Evolutionary conservation across 2,888 invertebrate genomes (phyloP).

Genomic region (Tetranychus piercei): DNA sequence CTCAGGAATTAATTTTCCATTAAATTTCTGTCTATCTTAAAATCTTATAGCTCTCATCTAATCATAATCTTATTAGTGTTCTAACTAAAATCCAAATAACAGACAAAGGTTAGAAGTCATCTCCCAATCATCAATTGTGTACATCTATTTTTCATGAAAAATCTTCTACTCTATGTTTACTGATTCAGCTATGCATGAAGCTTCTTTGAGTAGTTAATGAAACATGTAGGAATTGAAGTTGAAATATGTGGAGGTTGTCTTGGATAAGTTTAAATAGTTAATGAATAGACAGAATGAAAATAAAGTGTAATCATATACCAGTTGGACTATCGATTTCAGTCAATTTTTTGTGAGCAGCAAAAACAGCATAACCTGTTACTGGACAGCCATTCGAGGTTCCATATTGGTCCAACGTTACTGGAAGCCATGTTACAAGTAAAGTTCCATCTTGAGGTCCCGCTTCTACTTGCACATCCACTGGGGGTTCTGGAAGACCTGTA

Average conservation of each 20-base stretch:
- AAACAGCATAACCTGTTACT: conserved; percentile 90
- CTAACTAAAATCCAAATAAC: too few species aligned
- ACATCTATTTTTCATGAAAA: too few species aligned
- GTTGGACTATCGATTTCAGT: conserved; percentile 81
- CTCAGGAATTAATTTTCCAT: too few species aligned
- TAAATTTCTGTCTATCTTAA: too few species aligned
- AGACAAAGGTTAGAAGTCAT: too few species aligned
- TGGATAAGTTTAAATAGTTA: too few species aligned
- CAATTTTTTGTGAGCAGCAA: conserved; percentile 89
- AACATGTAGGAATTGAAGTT: neutral
- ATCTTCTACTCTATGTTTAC: too few species aligned
- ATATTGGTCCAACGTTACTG: conserved; percentile 62
- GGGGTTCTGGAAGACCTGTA: conserved; percentile 45
- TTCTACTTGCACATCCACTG: conserved; percentile 65
- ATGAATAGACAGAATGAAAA: neutral
- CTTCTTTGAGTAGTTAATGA: neutral
- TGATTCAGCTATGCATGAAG: neutral
- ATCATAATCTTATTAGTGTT: too few species aligned
- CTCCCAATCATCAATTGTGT: too few species aligned
- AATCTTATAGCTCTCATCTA: too few species aligned
- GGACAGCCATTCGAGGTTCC: conserved; percentile 35
- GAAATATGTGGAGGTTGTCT: neutral
- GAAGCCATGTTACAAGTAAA: conserved; percentile 93
- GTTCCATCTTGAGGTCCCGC: conserved; percentile 96
- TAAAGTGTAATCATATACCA: conserved; percentile 35